Evolutionary conservation across 2,113 vertebrate genomes (phyloP).

Genomic region (Semicossyphus pulcher): DNA sequence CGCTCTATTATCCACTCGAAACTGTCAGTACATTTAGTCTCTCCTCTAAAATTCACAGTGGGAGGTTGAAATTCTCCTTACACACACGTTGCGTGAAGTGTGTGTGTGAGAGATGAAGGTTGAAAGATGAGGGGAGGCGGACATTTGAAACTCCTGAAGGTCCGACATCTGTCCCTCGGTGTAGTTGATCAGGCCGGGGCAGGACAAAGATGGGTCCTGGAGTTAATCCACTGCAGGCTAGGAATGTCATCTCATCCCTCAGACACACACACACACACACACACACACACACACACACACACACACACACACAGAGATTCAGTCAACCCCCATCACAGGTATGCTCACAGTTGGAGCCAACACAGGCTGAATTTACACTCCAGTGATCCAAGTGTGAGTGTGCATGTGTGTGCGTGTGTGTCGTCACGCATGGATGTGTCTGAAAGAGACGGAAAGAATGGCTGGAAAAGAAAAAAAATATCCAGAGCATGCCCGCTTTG

Average conservation of each 20-base stretch:
- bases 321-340: constrained; percentile 69
- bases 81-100: not conserved
- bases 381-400: constrained; percentile 19
- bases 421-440: constrained; percentile 41
- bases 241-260: constrained; percentile 64
- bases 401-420: not conserved
- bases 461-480: not conserved
- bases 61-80: not conserved
- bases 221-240: constrained; percentile 75
- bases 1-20: constrained; percentile 25
- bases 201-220: constrained; percentile 61
- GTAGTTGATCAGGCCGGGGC: constrained; percentile 64
- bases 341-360: constrained; percentile 65
- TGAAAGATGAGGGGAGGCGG: constrained; percentile 33
- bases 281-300: constrained; percentile 45
- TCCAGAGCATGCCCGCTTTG: constrained; percentile 14
- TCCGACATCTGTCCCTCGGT: constrained; percentile 70
- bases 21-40: constrained; percentile 14
- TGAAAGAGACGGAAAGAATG: constrained; percentile 27
- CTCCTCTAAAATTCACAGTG: not conserved
- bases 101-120: not conserved
- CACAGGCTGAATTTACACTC: constrained; percentile 53
- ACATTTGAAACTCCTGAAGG: constrained; percentile 64
- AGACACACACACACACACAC: constrained; percentile 38
- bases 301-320: constrained; percentile 20